These are phyloP conservation scores for Rhinatrema bivittatum DNA, from an alignment of 2,797 vertebrate species.

Conservation along the genomic window DNA sequence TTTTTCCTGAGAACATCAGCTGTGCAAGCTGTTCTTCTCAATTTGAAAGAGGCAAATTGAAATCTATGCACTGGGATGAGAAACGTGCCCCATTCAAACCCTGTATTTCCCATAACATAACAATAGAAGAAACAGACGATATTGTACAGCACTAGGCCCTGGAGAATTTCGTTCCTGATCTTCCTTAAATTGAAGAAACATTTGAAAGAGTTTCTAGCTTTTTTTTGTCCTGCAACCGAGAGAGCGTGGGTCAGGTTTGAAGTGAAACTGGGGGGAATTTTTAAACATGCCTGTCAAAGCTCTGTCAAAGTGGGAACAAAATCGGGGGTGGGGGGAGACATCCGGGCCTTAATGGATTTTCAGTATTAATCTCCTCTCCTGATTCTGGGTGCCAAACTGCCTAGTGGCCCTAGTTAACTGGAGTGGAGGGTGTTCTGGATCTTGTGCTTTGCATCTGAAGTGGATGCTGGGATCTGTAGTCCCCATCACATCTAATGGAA, in stretches of 20 bases:
- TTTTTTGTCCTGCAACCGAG: fast-evolving
- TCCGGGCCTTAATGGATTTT: too few species aligned
- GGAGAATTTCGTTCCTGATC: slow-evolving; percentile 30
- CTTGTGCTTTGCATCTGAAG: too few species aligned
- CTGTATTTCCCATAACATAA: slow-evolving; percentile 9
- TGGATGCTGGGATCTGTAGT: too few species aligned
- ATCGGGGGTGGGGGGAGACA: too few species aligned
- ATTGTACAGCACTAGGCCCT: slow-evolving; percentile 29
- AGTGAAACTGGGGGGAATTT: too few species aligned
- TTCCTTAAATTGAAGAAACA: slow-evolving; percentile 17
- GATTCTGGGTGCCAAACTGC: too few species aligned
- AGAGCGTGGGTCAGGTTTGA: not conserved
- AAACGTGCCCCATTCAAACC: slow-evolving; percentile 21
- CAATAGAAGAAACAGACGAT: slow-evolving; percentile 23
- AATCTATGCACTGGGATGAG: slow-evolving; percentile 25
- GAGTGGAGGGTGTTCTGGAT: too few species aligned
- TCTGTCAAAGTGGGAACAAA: too few species aligned
- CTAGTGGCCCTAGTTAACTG: too few species aligned
- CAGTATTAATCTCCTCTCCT: too few species aligned
- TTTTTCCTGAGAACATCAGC: slow-evolving; percentile 31
- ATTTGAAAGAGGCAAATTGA: slow-evolving; percentile 39
- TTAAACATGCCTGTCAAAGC: too few species aligned
- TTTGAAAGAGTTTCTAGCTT: slow-evolving; percentile 6
- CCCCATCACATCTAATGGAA: too few species aligned
- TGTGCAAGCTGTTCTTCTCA: slow-evolving; percentile 36